These are phyloP conservation scores for Scaptomyza flava DNA, from an alignment of 2,888 invertebrate species.

Conservation along the genomic window DNA sequence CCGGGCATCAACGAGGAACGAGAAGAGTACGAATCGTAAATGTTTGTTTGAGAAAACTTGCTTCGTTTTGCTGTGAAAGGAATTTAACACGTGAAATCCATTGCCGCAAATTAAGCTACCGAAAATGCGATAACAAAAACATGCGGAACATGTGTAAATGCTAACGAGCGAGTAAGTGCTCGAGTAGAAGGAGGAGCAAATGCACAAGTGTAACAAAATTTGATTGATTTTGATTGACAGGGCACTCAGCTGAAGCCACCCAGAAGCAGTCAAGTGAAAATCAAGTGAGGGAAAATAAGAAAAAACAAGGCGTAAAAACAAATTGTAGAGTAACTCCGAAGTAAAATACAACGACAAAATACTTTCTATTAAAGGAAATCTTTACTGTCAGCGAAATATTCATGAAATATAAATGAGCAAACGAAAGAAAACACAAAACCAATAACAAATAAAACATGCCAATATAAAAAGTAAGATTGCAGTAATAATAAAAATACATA, in stretches of 20 bases:
- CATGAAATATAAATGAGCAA: constrained; percentile 41
- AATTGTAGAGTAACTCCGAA: constrained; percentile 19
- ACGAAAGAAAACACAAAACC: constrained; percentile 22
- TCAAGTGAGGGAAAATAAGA: constrained; percentile 1
- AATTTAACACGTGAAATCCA: constrained; percentile 37
- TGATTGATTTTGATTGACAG: constrained; percentile 81
- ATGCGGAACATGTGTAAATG: constrained; percentile 64
- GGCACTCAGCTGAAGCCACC: constrained; percentile 48
- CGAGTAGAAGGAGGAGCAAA: constrained; percentile 7
- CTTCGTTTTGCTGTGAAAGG: constrained; percentile 17
- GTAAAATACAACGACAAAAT: constrained; percentile 16
- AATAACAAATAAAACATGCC: constrained; percentile 36
- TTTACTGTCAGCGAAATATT: constrained; percentile 22
- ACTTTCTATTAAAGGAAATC: constrained; percentile 23
- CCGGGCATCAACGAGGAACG: constrained; percentile 29
- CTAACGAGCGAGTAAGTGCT: constrained; percentile 53
- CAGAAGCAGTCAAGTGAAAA: constrained; percentile 38
- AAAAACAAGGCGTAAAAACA: constrained; percentile 7
- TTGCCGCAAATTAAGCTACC: constrained; percentile 36
- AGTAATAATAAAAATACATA: constrained; percentile 54
- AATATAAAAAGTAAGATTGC: constrained; percentile 35
- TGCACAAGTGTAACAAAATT: constrained; percentile 45
- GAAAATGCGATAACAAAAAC: constrained; percentile 5
- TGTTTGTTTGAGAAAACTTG: constrained; percentile 22
- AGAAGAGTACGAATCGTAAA: neutral